phyloP scores from a whole-genome alignment of 1,140 invertebrate species.

The Cardiocondyla obscurior region DNA sequence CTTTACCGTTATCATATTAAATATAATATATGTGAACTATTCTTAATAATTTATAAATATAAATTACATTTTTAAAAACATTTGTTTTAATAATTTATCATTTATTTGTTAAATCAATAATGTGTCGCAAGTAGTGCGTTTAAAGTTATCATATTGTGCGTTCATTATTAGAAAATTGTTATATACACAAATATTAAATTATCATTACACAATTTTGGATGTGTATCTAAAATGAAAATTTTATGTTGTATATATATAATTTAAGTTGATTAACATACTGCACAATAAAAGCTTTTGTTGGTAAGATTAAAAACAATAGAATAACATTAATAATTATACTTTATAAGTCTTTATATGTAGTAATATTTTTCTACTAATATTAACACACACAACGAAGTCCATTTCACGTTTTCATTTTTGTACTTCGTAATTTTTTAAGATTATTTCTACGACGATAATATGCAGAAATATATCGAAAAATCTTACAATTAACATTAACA shows the following conservation, averaged over 20 bases:
- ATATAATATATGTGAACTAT: neutral
- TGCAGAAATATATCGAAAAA: neutral
- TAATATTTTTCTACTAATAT: neutral
- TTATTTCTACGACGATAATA: constrained; percentile 2
- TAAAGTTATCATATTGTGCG: constrained; percentile 29
- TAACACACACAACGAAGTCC: neutral
- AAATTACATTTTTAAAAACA: neutral
- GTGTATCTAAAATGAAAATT: neutral
- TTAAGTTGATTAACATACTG: neutral
- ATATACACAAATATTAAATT: constrained; percentile 2
- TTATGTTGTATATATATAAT: neutral
- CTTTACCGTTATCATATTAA: constrained; percentile 9
- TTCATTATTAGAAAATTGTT: neutral
- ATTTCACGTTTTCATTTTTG: constrained; percentile 37
- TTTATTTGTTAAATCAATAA: neutral
- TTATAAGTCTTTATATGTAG: neutral
- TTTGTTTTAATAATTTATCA: neutral
- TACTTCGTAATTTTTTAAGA: constrained; percentile 24
- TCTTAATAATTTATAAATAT: neutral
- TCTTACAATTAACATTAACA: neutral
- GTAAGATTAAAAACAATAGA: neutral
- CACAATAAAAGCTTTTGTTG: neutral
- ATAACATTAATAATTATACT: neutral
- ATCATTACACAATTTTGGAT: neutral
- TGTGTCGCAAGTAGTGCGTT: neutral